Evolutionary conservation across 30 jellyfish, hydroid and myxozoan genomes (phyloP), one percentile per base, ranked within the genome.

Genomic region (Aurelia sp.): DNA sequence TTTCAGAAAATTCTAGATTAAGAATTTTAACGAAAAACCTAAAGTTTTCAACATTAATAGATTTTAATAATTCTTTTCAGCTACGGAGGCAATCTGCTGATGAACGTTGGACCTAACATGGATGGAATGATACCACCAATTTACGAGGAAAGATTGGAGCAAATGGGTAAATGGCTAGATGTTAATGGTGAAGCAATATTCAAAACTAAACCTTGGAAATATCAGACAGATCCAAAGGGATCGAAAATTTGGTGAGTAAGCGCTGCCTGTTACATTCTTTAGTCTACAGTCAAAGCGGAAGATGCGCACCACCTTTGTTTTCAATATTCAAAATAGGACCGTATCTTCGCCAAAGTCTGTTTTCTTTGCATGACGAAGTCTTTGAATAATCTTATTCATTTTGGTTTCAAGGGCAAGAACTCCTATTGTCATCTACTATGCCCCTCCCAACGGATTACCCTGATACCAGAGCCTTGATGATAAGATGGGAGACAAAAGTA

Each of bases 91-190:
- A 92, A 92, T 76, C 48, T 92, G 73, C 73, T 87, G 60, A 87
- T 92, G 94, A 92, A 92, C 73, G 78, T 92, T 52, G 98, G 97
- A 19, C 98, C 98, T 13, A 92, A 94, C 3, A 77, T 83, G 64
- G 98, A 92, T 58, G 97, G 97, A 62, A 53, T 89, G 27, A 92
- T 92, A 44, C 93, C 87, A 13, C 98, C 98, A 44, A 87, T 92
- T 18, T 92, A 88, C 68, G 91, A 92, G 78, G 98, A 92, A 53
- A 74, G 98, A 22, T 76, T 92, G 60, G 78, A 88, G 11, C 96
- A 82, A 70, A 63, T 92, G 15, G 98, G 98, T 4, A 71, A 71
- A 6, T 92, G 98, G 98, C 73, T 92, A 72, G 75, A 81, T 23
- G 67, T 82, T 40, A 92, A 92, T 65, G 97, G 97, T 3, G 96